Percentiles rank a stretch among this genome's conserved stretches.
These are phyloP conservation scores for Gopherus evgoodei DNA, from an alignment of 2,113 vertebrate species.

Conservation along the genomic window DNA sequence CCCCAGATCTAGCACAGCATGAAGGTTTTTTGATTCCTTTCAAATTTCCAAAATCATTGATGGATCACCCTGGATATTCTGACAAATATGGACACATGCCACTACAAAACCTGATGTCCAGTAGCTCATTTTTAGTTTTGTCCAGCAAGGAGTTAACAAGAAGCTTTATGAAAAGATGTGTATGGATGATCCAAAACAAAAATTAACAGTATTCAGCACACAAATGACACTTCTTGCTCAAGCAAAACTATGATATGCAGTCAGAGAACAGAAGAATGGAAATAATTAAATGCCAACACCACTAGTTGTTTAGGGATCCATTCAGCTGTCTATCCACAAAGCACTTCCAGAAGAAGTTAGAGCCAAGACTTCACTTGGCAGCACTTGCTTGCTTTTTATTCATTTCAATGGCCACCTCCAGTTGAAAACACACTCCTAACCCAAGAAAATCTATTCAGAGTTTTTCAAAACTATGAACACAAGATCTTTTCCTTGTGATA, in stretches of 20 bases:
- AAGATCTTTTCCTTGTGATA: not conserved
- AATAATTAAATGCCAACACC: slow-evolving; percentile 68
- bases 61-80: not conserved
- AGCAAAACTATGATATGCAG: slow-evolving; percentile 28
- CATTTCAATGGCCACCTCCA: slow-evolving; percentile 61
- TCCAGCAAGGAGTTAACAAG: fast-evolving
- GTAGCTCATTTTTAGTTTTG: not conserved
- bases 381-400: slow-evolving; percentile 50
- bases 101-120: fast-evolving
- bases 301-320: slow-evolving; percentile 53
- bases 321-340: slow-evolving; percentile 77
- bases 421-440: slow-evolving; percentile 38
- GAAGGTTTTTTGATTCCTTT: not conserved
- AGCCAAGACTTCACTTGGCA: slow-evolving; percentile 76
- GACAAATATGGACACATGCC: not conserved
- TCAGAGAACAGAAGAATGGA: slow-evolving; percentile 54
- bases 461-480: not conserved
- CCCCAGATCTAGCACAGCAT: not conserved
- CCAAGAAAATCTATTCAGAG: slow-evolving; percentile 43
- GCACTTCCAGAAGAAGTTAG: slow-evolving; percentile 60
- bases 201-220: not conserved
- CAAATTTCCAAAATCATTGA: not conserved
- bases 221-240: slow-evolving; percentile 48
- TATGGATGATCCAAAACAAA: not conserved
- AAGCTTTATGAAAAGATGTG: not conserved